These are phyloP conservation scores for Pristionchus entomophagus DNA, from an alignment of 2,888 invertebrate species.

Conservation along the genomic window DNA sequence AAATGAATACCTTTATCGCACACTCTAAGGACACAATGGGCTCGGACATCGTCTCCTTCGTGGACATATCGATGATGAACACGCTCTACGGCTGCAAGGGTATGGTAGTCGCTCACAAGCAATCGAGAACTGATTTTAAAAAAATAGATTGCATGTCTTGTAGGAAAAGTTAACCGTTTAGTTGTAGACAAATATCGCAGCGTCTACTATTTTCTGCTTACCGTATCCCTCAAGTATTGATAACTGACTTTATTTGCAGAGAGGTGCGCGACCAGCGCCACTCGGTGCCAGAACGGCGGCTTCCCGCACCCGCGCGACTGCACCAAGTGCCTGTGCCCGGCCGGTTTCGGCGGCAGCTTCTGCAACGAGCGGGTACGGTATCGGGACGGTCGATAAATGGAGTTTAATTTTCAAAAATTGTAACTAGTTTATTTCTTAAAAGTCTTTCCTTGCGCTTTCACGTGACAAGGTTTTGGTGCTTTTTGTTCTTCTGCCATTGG, in stretches of 20 bases:
- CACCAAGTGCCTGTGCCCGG: slow-evolving; percentile 66
- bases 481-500: no score
- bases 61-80: slow-evolving; percentile 73
- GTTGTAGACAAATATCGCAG: no score
- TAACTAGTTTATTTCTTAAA: no score
- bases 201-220: neutral
- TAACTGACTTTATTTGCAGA: slow-evolving; percentile 47
- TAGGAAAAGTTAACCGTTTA: no score
- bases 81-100: slow-evolving; percentile 70
- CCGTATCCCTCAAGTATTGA: neutral
- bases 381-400: neutral
- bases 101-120: slow-evolving; percentile 25
- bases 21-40: slow-evolving; percentile 62
- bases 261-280: slow-evolving; percentile 52
- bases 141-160: no score
- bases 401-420: neutral
- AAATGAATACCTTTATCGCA: no score
- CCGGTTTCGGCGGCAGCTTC: slow-evolving; percentile 65
- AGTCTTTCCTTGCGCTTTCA: no score
- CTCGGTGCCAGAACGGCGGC: slow-evolving; percentile 68
- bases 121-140: neutral
- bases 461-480: no score
- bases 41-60: slow-evolving; percentile 64
- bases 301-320: slow-evolving; percentile 67
- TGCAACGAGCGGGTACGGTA: slow-evolving; percentile 57